phyloP scores from a whole-genome alignment of 2,113 vertebrate genomes.

The Acrocephalus arundinaceus region DNA sequence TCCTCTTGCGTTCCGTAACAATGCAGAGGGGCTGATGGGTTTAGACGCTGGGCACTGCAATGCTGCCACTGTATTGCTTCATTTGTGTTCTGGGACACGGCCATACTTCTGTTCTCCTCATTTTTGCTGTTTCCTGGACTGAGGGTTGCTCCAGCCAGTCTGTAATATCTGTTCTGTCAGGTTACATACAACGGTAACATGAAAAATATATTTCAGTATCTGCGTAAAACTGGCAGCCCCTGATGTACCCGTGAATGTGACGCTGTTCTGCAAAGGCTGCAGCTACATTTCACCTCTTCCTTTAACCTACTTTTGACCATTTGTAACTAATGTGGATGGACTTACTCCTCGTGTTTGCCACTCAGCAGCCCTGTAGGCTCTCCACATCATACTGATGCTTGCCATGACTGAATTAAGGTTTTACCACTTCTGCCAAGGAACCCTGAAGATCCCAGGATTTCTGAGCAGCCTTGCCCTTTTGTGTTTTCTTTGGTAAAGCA shows the following conservation, averaged over 20 bases:
- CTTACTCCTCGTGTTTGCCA: neutral
- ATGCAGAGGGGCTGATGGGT: neutral
- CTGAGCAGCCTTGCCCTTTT: neutral
- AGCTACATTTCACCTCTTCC: neutral
- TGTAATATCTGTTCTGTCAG: neutral
- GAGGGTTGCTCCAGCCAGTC: neutral
- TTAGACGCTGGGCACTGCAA: neutral
- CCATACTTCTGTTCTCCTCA: neutral
- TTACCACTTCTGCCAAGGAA: neutral
- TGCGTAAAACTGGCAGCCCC: neutral
- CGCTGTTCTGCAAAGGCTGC: neutral
- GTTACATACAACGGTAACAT: neutral
- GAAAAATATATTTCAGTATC: neutral
- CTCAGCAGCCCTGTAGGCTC: neutral
- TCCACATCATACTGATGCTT: neutral
- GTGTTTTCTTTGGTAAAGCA: neutral
- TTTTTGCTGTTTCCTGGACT: neutral
- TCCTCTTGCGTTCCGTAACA: neutral
- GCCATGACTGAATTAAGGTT: neutral
- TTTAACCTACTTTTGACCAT: neutral
- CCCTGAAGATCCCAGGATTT: neutral
- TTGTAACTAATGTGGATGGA: neutral
- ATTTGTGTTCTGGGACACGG: neutral
- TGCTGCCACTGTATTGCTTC: neutral
- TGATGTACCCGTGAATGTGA: accelerated